Percentiles rank a stretch among this genome's conserved stretches.
Evolutionary conservation across 2,888 invertebrate species (phyloP).

Genomic region (Cordylochernes scorpioides): DNA sequence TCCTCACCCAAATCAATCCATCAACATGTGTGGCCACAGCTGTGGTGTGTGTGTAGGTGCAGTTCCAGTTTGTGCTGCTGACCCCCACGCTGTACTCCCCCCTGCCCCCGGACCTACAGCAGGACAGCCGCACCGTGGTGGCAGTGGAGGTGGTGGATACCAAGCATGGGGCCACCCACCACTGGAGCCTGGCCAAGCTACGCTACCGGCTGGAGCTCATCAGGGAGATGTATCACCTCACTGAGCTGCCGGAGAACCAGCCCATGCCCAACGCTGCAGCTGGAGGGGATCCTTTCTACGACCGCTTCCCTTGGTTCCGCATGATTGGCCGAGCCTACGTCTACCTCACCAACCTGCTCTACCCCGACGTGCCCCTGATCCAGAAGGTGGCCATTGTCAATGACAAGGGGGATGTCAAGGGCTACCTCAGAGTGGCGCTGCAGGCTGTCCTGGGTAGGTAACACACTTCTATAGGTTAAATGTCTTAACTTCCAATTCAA

Average conservation of each 20-base stretch:
- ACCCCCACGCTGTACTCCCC: conserved; percentile 95
- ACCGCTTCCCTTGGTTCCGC: conserved; percentile 98
- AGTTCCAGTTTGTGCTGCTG: conserved; percentile 91
- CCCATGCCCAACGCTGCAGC: conserved; percentile 61
- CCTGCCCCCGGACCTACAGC: conserved; percentile 47
- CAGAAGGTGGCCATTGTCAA: conserved; percentile 82
- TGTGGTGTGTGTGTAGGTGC: conserved; percentile 40
- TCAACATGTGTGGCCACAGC: not conserved
- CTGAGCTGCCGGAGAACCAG: conserved; percentile 78
- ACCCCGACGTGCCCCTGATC: conserved; percentile 80
- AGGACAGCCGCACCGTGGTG: conserved; percentile 52
- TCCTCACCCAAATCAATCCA: too few species aligned
- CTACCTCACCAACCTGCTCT: conserved; percentile 82
- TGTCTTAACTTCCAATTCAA: too few species aligned
- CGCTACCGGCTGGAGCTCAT: conserved; percentile 94
- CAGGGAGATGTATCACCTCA: conserved; percentile 98
- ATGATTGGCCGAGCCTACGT: conserved; percentile 93
- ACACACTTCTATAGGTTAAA: too few species aligned
- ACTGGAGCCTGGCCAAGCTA: conserved; percentile 93
- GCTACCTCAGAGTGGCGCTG: conserved; percentile 79
- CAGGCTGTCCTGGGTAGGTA: conserved; percentile 56
- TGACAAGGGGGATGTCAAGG: conserved; percentile 88
- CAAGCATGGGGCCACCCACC: conserved; percentile 96
- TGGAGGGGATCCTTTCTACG: conserved; percentile 88
- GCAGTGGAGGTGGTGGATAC: conserved; percentile 95